Evolutionary conservation across 2,113 vertebrate species (phyloP), one percentile per base, ranked within the genome.

Genomic region (Eupsittula cactorum): DNA sequence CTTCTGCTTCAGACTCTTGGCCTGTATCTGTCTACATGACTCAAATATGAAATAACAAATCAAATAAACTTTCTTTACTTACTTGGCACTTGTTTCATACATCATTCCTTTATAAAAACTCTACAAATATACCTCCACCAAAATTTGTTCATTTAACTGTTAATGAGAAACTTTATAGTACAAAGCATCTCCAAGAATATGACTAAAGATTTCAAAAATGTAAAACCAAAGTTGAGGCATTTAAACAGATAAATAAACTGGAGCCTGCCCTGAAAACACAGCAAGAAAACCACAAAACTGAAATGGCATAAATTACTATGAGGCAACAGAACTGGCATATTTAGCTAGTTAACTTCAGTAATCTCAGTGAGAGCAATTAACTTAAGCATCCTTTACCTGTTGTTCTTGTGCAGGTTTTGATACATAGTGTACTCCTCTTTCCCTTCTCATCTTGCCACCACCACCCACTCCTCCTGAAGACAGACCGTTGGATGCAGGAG

Each of bases 391-490:
- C 27, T 96, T 89, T 94, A 99, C 99, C 98, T 98, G 97, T 15
- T 99, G 97, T 11, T 98, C 98, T 64, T 52, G 95, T 85, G 77
- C 94, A 91, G 93, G 96, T 97, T 98, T 99, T 82, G 98, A 95
- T 62, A 98, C 91, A 82, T 98, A 97, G 44, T 98, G 94, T 20
- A 96, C 95, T 46, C 95, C 98, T 95, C 98, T 98, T 75, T 98
- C 99, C 90, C 98, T 97, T 95, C 98, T 99, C 98, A 99, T 99
- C 97, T 99, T 99, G 75, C 99, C 99, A 2, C 98, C 95, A 68
- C 92, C 88, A 53, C 98, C 98, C 20, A 98, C 92, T 89, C 74
- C 98, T 96, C 98, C 98, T 70, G 97, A 97, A 94, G 95, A 95
- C n/a, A 98, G 69, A 27, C 98, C 98, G 25, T 98, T 99, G 92